Evolutionary conservation across 2,113 vertebrate species (phyloP), one percentile per base, ranked within the genome.

Genomic region (Falco punctatus): DNA sequence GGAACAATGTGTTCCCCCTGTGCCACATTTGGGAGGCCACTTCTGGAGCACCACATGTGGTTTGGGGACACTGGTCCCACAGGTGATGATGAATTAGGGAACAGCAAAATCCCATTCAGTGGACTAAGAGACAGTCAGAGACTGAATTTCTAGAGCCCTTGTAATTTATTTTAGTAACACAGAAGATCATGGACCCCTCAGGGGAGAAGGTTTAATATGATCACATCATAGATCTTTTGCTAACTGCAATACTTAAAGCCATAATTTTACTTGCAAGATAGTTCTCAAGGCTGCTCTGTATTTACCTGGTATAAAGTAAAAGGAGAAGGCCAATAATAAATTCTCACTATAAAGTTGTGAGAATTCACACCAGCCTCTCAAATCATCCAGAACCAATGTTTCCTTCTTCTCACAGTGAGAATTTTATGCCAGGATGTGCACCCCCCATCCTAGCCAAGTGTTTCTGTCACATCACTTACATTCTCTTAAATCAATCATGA

Each of bases 391-490:
- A 72, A 23, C 3, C 4, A 30, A 30, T 8, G 6, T n/a, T 80
- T 23, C 11, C 40, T 61, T 73, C 78, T 32, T 75, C 69, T 3
- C 18, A 4, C 5, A 5, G 6, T 27, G 19, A 62, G 23, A 57
- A 20, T 28, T 79, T 6, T 38, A 15, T 48, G 44, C 52, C 28
- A 69, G 55, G 24, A 40, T 33, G 59, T 0, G 0, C 2, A 1
- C 32, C 3, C 10, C 13, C 7, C 24, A 58, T 28, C 18, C 55
- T n/a, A 44, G 30, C 8, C 1, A 5, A 42, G 7, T 49, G 20
- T 61, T 83, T 61, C 40, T 83, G 40, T 16, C 14, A 13, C 9
- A 10, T 23, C 16, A 27, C 10, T 73, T 57, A 55, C 4, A 13
- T 38, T 32, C 7, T 18, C 42, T 88, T 65, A 49, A 65, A 42